These are phyloP conservation scores for Aselliscus stoliczkanus DNA, from an alignment of 2,797 vertebrate genomes.

Conservation along the genomic window DNA sequence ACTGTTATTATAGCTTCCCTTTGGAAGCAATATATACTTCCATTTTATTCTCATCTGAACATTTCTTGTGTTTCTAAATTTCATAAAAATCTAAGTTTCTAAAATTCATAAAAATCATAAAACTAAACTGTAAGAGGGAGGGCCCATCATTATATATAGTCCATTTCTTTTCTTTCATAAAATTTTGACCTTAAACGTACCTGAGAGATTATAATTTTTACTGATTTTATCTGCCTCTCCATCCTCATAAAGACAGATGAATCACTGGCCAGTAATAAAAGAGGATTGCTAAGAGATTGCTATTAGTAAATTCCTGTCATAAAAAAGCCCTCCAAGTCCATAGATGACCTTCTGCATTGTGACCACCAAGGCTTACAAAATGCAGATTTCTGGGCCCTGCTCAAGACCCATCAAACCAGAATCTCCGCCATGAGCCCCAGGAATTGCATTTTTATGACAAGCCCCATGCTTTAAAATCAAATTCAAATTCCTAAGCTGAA, in stretches of 20 bases:
- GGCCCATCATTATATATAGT: neutral
- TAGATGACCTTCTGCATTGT: neutral
- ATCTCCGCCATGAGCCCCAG: neutral
- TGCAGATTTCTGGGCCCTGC: neutral
- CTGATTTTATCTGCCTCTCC: neutral
- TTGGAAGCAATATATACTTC: constrained; percentile 24
- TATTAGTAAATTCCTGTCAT: neutral
- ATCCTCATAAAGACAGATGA: neutral
- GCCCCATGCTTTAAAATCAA: neutral
- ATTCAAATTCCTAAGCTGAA: neutral
- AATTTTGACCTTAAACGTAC: neutral
- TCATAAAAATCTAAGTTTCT: too few relatives aligned
- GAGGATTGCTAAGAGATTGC: neutral
- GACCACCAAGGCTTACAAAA: neutral
- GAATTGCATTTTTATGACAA: neutral
- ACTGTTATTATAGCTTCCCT: neutral
- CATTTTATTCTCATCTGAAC: neutral
- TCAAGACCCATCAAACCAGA: neutral
- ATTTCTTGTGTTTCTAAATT: neutral
- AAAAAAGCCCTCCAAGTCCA: neutral
- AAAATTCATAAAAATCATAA: neutral
- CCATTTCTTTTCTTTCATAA: neutral
- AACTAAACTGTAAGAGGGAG: neutral
- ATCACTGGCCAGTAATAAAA: neutral
- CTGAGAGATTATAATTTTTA: neutral